Evolutionary conservation across 1,140 invertebrate species (phyloP), one percentile per base, ranked within the genome.

Genomic region (Chionoecetes opilio): DNA sequence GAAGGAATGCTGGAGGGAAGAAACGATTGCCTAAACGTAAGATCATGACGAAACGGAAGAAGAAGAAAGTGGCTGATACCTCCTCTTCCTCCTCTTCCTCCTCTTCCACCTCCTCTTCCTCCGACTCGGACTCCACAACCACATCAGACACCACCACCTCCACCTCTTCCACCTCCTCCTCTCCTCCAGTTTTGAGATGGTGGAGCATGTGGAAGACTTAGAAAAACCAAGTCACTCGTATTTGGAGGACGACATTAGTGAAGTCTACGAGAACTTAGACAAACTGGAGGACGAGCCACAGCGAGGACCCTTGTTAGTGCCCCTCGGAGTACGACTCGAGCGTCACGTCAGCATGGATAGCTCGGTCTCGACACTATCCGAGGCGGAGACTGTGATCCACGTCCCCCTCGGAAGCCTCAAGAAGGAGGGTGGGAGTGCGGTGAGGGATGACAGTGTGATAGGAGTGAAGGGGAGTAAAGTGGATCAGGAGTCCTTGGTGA

Each of bases 271-370:
- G 87, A 53, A 29, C 34, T 8, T 82, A 11, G 46, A 95, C 82
- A 95, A 86, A 29, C 21, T 75, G 0, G 63, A 75, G 1, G 26
- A 2, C 6, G 63, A n/a, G 0, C 2, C 21, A n/a, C 0, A 2
- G 26, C 63, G 21, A 1, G 3, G 21, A n/a, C 63, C 63, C 2
- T 0, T 75, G 1, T 3, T 11, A 63, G 31, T 95, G 6, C 87
- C 96, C 32, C 63, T 96, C 17, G 95, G 90, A 35, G n/a, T 95
- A n/a, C 90, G 93, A 21, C 82, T 96, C n/a, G 96, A 96, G 75
- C 87, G 96, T n/a, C 96, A 96, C 75, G 84, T 94, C 1, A 96
- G 96, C 31, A 96, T 96, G 84, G 96, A 96, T 91, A 96, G 96
- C 37, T 96, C 96, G 17, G 96, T 96, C 14, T 96, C 96, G 35